phyloP scores from a whole-genome alignment of 1,140 invertebrate species.

The Leptopilina boulardi region DNA sequence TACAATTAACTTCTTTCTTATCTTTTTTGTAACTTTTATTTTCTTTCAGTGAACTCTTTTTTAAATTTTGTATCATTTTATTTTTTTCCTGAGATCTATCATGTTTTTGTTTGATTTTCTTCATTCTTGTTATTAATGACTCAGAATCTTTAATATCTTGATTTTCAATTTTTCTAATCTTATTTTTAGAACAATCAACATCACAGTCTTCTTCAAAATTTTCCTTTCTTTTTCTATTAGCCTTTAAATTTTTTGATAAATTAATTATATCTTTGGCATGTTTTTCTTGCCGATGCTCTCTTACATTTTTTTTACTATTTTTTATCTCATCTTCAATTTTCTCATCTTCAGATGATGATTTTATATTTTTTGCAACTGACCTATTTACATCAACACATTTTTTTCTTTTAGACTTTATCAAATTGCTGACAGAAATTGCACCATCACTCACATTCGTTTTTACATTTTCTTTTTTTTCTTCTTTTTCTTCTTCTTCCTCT shows the following conservation, averaged over 20 bases:
- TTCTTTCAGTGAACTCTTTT: slow-evolving; percentile 67
- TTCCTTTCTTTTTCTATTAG: slow-evolving; percentile 69
- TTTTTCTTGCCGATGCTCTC: slow-evolving; percentile 46
- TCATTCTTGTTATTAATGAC: slow-evolving; percentile 74
- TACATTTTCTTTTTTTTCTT: slow-evolving; percentile 41
- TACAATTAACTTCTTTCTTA: slow-evolving; percentile 54
- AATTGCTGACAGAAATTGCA: slow-evolving; percentile 70
- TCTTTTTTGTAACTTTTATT: slow-evolving; percentile 58
- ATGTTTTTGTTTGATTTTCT: slow-evolving; percentile 76
- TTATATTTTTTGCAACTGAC: slow-evolving; percentile 53
- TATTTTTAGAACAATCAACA: slow-evolving; percentile 64
- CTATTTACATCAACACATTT: slow-evolving; percentile 50
- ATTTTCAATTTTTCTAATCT: slow-evolving; percentile 70
- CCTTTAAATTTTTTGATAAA: slow-evolving; percentile 54
- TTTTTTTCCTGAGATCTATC: slow-evolving; percentile 70
- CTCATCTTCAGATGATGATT: slow-evolving; percentile 69
- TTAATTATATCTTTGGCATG: slow-evolving; percentile 49
- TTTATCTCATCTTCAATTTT: slow-evolving; percentile 64
- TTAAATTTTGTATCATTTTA: slow-evolving; percentile 65
- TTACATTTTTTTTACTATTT: slow-evolving; percentile 64
- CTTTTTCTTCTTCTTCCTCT: slow-evolving; percentile 48
- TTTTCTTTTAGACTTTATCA: slow-evolving; percentile 69
- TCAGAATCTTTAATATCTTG: slow-evolving; percentile 71
- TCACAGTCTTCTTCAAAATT: slow-evolving; percentile 71
- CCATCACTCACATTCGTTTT: slow-evolving; percentile 54